Evolutionary conservation across 2,113 vertebrate species (phyloP).

Genomic region (Chaetodon trifascialis): DNA sequence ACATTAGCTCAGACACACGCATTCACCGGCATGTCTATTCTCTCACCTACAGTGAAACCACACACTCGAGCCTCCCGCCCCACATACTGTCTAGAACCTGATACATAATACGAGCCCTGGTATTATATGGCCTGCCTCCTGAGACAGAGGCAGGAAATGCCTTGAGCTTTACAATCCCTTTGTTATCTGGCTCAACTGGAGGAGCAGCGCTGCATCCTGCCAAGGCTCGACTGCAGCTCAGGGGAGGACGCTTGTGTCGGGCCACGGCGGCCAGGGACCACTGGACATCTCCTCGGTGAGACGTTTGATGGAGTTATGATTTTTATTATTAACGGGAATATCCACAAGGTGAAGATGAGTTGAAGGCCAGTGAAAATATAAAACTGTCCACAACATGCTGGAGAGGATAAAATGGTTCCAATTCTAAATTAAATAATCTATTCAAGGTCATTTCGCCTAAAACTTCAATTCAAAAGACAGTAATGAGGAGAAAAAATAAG

Average conservation of each 20-base stretch:
- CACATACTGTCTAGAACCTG: slow-evolving; percentile 41
- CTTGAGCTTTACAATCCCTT: slow-evolving; percentile 79
- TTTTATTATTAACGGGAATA: slow-evolving; percentile 26
- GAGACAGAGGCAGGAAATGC: slow-evolving; percentile 82
- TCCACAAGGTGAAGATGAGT: slow-evolving; percentile 4
- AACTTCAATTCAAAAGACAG: background rate
- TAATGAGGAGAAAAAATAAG: background rate
- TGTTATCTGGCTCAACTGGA: slow-evolving; percentile 80
- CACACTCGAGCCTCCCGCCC: slow-evolving; percentile 36
- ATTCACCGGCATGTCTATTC: slow-evolving; percentile 30
- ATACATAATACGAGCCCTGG: slow-evolving; percentile 51
- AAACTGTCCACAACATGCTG: slow-evolving; percentile 1
- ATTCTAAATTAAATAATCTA: no score
- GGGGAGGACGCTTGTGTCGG: slow-evolving; percentile 23
- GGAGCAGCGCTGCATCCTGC: slow-evolving; percentile 65
- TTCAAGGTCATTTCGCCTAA: no score
- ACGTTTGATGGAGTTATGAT: slow-evolving; percentile 20
- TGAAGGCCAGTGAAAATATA: slow-evolving; percentile 2
- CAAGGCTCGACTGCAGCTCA: slow-evolving; percentile 44
- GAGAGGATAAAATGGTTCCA: background rate
- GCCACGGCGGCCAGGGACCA: background rate
- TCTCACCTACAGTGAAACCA: slow-evolving; percentile 54
- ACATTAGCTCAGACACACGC: slow-evolving; percentile 22
- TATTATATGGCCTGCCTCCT: slow-evolving; percentile 56
- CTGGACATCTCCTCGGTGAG: slow-evolving; percentile 12